Base-by-base conservation (phyloP, 1,140 invertebrate species). In the Bacillus rossius region DNA sequence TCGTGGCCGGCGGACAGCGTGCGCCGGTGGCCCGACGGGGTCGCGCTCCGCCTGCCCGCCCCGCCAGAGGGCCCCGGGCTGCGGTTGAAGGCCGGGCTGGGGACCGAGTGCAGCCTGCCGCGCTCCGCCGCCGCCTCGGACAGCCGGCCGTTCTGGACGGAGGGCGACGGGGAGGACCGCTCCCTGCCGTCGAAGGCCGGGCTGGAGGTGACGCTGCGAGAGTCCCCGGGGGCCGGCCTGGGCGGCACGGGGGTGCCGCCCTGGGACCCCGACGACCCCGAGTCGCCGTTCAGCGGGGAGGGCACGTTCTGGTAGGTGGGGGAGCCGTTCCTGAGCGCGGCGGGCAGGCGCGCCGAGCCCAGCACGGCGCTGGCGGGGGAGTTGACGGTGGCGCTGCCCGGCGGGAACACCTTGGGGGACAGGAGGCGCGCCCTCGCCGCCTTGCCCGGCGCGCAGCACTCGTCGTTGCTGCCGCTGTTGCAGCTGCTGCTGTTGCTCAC, bases 351-450 rank as follows among this genome's bases (percentile, higher is more conserved):
- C 1, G 23, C 22, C 3, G 70, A 71, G 0, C 76, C 87, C 7
- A 90, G 71, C 0, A 91, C 88, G 61, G 88, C 87, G 73, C 86
- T 87, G 0, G 88, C 88, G 2, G 88, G 87, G 4, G 86, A 87
- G 61, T 86, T 89, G 0, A 88, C 85, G 3, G 88, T 90, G 17
- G 87, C 68, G n/a, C 85, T 82, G 64, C 87, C 87, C 0, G 84
- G 78, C 23, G 82, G 83, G 65, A 90, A 90, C 1, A 90, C 87
- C 73, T 90, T 90, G 0, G 88, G 88, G 0, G 86, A 89, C n/a
- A 59, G 47, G 14, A 25, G 47, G 1, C 47, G 47, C 1, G n/a
- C 16, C 29, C 29, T 4, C 10, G 29, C 10, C 29, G 10, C 29
- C 29, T 34, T 34, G 29, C 37, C 53, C 1, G 16, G 38, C 3